Evolutionary conservation across 1,140 invertebrate genomes (phyloP).

Genomic region (Diorhabda sublineata): DNA sequence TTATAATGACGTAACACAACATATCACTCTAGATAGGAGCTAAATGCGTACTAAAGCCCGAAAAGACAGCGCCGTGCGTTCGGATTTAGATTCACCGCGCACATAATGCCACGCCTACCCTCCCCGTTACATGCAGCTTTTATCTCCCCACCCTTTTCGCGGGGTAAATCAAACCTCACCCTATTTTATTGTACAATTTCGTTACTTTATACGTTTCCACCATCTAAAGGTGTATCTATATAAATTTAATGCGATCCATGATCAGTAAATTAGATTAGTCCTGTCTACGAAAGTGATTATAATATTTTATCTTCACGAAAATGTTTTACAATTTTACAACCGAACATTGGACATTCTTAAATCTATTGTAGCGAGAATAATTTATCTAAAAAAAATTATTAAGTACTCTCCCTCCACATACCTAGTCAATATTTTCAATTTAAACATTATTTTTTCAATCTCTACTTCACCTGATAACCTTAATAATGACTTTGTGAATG

Average conservation of each 20-base stretch:
- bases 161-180: neutral
- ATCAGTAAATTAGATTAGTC: neutral
- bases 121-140: conserved; percentile 15
- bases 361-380: too few species aligned
- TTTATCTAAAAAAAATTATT: too few species aligned
- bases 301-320: neutral
- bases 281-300: neutral
- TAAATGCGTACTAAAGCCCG: conserved; percentile 46
- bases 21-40: conserved; percentile 49
- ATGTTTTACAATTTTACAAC: too few species aligned
- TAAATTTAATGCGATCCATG: neutral
- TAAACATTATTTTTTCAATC: too few species aligned
- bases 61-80: conserved; percentile 34
- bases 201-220: neutral
- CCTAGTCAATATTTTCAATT: too few species aligned
- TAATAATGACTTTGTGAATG: too few species aligned
- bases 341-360: too few species aligned
- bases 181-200: neutral
- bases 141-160: conserved; percentile 11
- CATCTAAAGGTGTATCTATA: neutral
- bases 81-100: conserved; percentile 31
- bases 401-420: too few species aligned
- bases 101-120: conserved; percentile 32
- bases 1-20: conserved; percentile 48
- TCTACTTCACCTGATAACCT: too few species aligned